Conservation (phyloP, 1,140 invertebrate species). For the Proctacanthus coquilletti region DNA sequence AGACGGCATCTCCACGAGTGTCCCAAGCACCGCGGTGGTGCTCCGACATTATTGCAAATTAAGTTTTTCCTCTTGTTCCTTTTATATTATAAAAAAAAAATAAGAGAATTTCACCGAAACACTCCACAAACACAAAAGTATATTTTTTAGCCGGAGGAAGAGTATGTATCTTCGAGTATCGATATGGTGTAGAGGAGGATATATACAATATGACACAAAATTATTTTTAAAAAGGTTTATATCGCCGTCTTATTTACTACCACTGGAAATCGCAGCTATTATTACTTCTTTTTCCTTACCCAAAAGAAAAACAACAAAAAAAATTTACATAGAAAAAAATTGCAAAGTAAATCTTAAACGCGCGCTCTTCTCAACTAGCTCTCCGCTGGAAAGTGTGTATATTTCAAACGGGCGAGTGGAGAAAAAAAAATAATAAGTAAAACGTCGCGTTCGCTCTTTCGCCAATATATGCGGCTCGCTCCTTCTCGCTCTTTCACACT, state of each 20-base stretch:
- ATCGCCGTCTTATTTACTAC: slow-evolving; percentile 4
- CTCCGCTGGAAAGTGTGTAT: background rate
- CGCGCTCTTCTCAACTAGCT: background rate
- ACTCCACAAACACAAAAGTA: too few relatives aligned
- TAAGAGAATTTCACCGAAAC: too few relatives aligned
- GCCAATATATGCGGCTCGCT: too few relatives aligned
- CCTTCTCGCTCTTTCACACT: background rate
- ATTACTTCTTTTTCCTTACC: background rate
- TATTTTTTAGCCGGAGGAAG: too few relatives aligned
- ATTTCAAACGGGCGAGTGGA: background rate
- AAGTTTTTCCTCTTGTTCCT: too few relatives aligned
- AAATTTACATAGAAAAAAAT: background rate
- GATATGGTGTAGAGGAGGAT: too few relatives aligned
- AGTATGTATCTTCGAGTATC: too few relatives aligned
- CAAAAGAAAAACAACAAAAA: background rate
- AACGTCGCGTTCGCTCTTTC: background rate
- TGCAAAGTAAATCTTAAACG: background rate
- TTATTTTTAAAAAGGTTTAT: background rate
- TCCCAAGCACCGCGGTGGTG: slow-evolving; percentile 38
- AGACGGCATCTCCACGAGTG: slow-evolving; percentile 38
- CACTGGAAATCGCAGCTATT: background rate
- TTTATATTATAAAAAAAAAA: too few relatives aligned
- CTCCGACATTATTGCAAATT: slow-evolving; percentile 7
- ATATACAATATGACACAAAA: too few relatives aligned
- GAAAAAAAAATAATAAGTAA: background rate